Evolutionary conservation across 2,113 vertebrate species (phyloP).

Genomic region (Thermophis baileyi): DNA sequence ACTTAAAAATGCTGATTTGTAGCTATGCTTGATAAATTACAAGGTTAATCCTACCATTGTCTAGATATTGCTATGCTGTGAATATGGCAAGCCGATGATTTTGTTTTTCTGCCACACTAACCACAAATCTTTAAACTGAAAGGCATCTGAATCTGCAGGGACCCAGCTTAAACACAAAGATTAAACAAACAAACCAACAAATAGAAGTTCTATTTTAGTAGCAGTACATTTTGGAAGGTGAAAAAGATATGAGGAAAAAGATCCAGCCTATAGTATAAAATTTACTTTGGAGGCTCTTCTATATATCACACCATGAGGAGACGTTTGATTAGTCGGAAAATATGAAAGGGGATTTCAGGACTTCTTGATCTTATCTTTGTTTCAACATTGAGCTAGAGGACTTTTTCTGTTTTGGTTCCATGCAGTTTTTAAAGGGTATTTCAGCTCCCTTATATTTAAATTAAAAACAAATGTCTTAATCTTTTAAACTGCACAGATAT

Average conservation of each 20-base stretch:
- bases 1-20: conserved; percentile 45
- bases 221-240: background rate
- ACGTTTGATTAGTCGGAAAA: background rate
- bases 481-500: background rate
- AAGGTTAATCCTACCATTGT: conserved; percentile 37
- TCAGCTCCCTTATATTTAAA: background rate
- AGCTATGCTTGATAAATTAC: conserved; percentile 49
- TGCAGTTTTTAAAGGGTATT: background rate
- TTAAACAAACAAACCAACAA: background rate
- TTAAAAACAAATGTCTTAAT: background rate
- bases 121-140: background rate
- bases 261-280: background rate
- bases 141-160: no score
- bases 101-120: conserved; percentile 31
- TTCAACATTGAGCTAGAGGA: background rate
- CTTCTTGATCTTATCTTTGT: background rate
- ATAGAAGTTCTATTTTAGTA: background rate
- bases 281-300: background rate
- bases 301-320: background rate
- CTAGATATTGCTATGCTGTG: conserved; percentile 48
- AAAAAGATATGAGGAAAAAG: background rate
- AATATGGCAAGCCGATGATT: conserved; percentile 25
- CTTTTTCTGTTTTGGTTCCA: background rate
- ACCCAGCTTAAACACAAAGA: background rate
- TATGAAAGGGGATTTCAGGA: background rate